These are phyloP conservation scores for Chrysina gloriosa DNA, from an alignment of 2,888 invertebrate species.

Conservation along the genomic window DNA sequence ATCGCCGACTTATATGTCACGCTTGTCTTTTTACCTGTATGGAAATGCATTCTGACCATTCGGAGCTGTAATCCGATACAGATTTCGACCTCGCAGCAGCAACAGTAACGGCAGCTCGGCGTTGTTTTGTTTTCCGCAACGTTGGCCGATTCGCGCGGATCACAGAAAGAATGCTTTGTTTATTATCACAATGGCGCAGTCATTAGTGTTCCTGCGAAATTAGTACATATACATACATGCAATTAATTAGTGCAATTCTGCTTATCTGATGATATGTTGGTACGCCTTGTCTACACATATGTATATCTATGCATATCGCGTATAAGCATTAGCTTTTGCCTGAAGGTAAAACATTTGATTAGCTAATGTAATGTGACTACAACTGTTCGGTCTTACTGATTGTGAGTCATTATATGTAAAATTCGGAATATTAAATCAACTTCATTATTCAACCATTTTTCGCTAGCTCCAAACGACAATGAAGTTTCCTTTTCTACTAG, in stretches of 20 bases:
- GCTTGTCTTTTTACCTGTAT: slow-evolving; percentile 44
- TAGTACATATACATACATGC: neutral
- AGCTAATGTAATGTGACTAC: slow-evolving; percentile 10
- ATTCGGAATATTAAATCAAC: too few species aligned
- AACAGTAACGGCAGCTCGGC: slow-evolving; percentile 14
- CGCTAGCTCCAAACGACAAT: too few species aligned
- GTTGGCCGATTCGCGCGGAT: slow-evolving; percentile 10
- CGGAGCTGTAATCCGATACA: slow-evolving; percentile 48
- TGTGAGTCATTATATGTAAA: too few species aligned
- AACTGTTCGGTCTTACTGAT: neutral
- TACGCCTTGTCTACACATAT: slow-evolving; percentile 8
- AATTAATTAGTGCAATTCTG: slow-evolving; percentile 29
- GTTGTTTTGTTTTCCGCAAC: slow-evolving; percentile 34
- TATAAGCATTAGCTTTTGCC: neutral
- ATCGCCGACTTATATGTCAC: slow-evolving; percentile 54
- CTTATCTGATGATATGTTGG: slow-evolving; percentile 27
- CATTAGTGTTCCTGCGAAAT: slow-evolving; percentile 19
- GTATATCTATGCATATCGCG: neutral
- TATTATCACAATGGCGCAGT: slow-evolving; percentile 29
- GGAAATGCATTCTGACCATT: slow-evolving; percentile 46
- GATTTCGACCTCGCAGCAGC: slow-evolving; percentile 45
- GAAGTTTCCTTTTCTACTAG: too few species aligned
- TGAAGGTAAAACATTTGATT: slow-evolving; percentile 6
- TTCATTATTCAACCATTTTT: too few species aligned
- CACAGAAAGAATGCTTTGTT: slow-evolving; percentile 30